Base-by-base conservation (phyloP, 2,797 vertebrate genomes). In the Emys orbicularis region DNA sequence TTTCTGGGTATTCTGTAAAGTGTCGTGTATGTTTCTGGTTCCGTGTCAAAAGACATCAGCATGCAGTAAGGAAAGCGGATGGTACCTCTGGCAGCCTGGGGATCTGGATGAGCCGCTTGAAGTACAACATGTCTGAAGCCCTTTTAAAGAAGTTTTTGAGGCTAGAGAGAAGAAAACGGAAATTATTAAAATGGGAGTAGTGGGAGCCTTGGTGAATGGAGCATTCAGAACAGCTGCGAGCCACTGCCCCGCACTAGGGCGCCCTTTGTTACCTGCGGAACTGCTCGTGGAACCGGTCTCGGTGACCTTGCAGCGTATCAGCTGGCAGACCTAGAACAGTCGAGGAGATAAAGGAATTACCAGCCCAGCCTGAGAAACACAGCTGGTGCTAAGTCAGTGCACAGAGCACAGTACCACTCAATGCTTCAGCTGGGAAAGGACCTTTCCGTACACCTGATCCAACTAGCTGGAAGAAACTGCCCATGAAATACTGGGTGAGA, bases 101-200 rank as follows among this genome's bases (percentile, higher is more conserved):
- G 88, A 99, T 99, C 98, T 99, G 99, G 97, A 99, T 99, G 95
- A 99, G 99, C 41, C 99, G 98, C 98, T 99, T 99, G 97, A 99
- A 99, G 97, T 99, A 99, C 77, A 99, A 85, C 99, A 99, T 99
- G 97, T 99, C 99, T 0, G 99, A 98, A 9, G 99, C 99, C 97
- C 98, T 99, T 95, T 99, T 99, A 96, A 99, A 99, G 98, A 99
- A 99, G 86, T 97, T 99, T 96, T 99, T 99, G 76, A 99, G 99
- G 97, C 99, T 99, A 80, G 41, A 79, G 57, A 68, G 8, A 13
- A 1, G 21, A 10, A 83, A 90, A 79, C 76, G 53, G 57, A 87
- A 85, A 9, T 0, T 0, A 3, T 3, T 85, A 0, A 1, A 25
- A 76, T 3, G 8, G n/a, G n/a, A 82, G 6, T 57, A 0, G 0